Conservation (phyloP, 2,113 vertebrate genomes). For the Phocoena phocoena region DNA sequence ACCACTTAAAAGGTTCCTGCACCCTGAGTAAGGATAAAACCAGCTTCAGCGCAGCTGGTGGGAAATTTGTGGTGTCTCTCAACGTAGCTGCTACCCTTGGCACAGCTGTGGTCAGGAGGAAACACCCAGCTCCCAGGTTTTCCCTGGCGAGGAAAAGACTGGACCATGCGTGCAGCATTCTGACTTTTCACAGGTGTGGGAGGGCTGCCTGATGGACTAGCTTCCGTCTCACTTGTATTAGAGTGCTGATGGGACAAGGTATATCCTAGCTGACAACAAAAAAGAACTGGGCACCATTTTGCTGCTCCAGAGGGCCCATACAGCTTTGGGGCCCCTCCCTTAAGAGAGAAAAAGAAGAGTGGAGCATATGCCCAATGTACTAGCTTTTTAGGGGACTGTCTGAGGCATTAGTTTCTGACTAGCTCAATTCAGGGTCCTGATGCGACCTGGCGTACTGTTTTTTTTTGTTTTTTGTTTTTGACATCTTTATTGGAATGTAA, state of each 20-base stretch:
- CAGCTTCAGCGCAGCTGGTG: not conserved
- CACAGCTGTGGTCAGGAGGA: not conserved
- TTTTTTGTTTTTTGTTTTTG: too few relatives aligned
- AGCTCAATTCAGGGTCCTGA: not conserved
- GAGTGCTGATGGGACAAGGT: not conserved
- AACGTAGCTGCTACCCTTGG: not conserved
- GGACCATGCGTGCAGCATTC: not conserved
- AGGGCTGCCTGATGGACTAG: not conserved
- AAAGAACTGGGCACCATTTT: not conserved
- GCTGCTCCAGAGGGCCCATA: not conserved
- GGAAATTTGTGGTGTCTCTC: not conserved
- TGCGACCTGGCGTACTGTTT: not conserved
- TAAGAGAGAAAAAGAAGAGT: not conserved
- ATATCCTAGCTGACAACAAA: not conserved
- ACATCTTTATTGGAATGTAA: too few relatives aligned
- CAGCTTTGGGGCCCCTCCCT: not conserved
- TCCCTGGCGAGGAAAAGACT: not conserved
- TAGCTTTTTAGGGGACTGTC: not conserved
- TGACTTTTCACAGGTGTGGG: not conserved
- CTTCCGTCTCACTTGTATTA: not conserved
- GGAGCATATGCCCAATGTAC: not conserved
- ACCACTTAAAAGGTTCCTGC: not conserved
- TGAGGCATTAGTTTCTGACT: not conserved
- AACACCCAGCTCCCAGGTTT: not conserved
- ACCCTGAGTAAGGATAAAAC: not conserved